Evolutionary conservation across 2,888 invertebrate genomes (phyloP), one percentile per base, ranked within the genome.

Genomic region (Scaptomyza cyrtandrae): DNA sequence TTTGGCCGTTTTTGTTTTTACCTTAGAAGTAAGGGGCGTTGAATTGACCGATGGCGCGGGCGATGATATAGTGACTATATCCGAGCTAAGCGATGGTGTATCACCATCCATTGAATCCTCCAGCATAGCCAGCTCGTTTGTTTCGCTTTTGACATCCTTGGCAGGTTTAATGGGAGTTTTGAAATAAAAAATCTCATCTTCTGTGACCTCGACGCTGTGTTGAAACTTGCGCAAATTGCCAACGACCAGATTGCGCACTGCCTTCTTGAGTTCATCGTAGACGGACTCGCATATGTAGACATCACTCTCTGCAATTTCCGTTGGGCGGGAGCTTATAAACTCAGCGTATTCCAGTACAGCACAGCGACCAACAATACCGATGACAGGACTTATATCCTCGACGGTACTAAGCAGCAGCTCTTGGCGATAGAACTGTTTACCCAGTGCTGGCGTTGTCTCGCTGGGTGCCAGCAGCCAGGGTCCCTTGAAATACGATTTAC

Each of bases 241-340:
- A 1, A 93, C 91, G 37, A 94, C 94, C 88, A 96, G 95, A 72
- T 91, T 91, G 5, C 95, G 94, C 53, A 97, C 95, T 61, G 96
- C 94, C 63, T 96, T 94, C 88, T 96, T 97, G 31, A 96, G 94
- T 92, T 98, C 98, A 90, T 98, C 97, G 90, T 98, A 98, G 68
- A 97, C 94, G 0, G 96, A 97, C 90, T 98, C 98, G 91, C 98
- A 98, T 48, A 99, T 95, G 91, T 95, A 99, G 1, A 99, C 95
- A 92, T 99, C 98, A 65, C 95, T 94, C 92, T 99, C 99, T 0
- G 95, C 93, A 71, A 99, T 95, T 93, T 99, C 99, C 0, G 99
- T 99, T 48, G 97, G 96, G 13, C 99, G 93, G 95, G 97, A 95
- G 88, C 95, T 95, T 67, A 96, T 95, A 91, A 97, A 99, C 87